Conservation (phyloP, 1,140 invertebrate species). For the Brachionus sp. region DNA sequence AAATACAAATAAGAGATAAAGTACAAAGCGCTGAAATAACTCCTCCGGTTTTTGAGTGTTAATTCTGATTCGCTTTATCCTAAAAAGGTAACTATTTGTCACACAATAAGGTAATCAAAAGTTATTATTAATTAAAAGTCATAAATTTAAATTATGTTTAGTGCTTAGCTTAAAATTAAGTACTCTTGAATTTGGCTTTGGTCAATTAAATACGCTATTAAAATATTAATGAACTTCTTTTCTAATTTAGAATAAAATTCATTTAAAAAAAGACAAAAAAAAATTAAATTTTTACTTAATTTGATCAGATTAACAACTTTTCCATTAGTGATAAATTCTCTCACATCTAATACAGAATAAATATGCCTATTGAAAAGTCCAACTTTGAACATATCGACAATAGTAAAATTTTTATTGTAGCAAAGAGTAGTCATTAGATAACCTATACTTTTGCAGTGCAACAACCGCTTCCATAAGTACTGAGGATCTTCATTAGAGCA, state of each 20-base stretch:
- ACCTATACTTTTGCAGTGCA: neutral
- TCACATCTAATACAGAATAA: slow-evolving; percentile 92
- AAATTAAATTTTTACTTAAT: neutral
- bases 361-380: slow-evolving; percentile 87
- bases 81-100: no score
- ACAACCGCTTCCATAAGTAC: slow-evolving; percentile 5
- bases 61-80: no score
- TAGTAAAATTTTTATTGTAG: slow-evolving; percentile 49
- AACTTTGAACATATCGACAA: slow-evolving; percentile 57
- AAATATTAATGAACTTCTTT: no score
- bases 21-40: no score
- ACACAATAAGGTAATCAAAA: no score
- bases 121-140: no score
- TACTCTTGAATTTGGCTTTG: no score
- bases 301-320: slow-evolving; percentile 49
- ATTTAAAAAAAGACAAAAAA: neutral
- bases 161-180: no score
- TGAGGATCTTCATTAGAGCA: neutral
- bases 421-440: slow-evolving; percentile 37
- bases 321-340: neutral
- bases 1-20: no score
- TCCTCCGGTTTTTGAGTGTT: no score
- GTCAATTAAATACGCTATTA: no score
- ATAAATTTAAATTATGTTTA: no score
- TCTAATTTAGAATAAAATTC: neutral